Evolutionary conservation across 2,113 vertebrate genomes (phyloP).

Genomic region (Podarcis muralis): DNA sequence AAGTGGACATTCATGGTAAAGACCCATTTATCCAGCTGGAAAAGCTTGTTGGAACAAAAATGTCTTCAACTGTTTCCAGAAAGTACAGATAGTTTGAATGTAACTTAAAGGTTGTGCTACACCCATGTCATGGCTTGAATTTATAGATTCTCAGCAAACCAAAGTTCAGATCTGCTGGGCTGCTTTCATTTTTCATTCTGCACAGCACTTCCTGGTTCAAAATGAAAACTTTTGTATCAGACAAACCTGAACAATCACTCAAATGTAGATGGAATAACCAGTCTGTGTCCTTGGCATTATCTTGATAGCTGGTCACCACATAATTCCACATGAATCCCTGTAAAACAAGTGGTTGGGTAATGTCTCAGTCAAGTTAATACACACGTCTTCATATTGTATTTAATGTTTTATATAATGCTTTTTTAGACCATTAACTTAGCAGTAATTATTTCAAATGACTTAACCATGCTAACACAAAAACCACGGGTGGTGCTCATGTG

Average conservation of each 20-base stretch:
- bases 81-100: no score
- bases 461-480: background rate
- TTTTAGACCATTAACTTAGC: background rate
- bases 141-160: no score
- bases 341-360: conserved; percentile 29
- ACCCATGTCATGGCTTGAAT: no score
- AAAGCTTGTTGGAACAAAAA: no score
- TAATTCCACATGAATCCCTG: conserved; percentile 50
- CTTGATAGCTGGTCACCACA: conserved; percentile 5
- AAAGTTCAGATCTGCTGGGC: no score
- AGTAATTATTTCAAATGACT: background rate
- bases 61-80: no score
- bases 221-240: background rate
- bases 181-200: background rate
- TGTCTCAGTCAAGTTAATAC: background rate
- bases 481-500: no score
- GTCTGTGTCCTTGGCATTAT: conserved; percentile 36
- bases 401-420: background rate
- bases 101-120: no score
- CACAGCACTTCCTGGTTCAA: background rate
- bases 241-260: conserved; percentile 58
- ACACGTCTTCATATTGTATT: background rate
- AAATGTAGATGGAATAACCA: background rate
- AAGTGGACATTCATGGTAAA: no score
- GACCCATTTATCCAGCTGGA: no score